phyloP scores from a whole-genome alignment of 2,797 vertebrate species.

The Sphenopsis melanotis region DNA sequence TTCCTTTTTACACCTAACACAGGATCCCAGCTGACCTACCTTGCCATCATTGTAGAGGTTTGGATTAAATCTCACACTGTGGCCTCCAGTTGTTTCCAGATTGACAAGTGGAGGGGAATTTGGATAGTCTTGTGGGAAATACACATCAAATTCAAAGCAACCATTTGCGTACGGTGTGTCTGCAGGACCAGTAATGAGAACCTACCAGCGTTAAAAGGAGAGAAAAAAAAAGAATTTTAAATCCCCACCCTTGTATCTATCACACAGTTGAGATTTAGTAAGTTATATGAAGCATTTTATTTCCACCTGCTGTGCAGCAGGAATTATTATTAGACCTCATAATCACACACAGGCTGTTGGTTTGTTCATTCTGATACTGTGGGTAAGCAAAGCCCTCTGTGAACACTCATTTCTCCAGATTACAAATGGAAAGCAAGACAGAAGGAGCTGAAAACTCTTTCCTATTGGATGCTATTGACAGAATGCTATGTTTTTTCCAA shows the following conservation, averaged over 20 bases:
- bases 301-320: neutral
- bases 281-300: neutral
- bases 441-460: neutral
- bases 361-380: neutral
- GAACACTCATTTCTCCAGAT: neutral
- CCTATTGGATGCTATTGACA: neutral
- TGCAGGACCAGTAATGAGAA: conserved; percentile 97
- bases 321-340: neutral
- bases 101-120: conserved; percentile 98
- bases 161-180: conserved; percentile 98
- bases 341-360: neutral
- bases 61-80: conserved; percentile 97
- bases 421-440: neutral
- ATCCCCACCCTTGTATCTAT: neutral
- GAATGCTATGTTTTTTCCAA: neutral
- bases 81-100: conserved; percentile 96
- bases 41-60: conserved; percentile 99
- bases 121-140: conserved; percentile 98
- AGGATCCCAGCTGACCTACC: conserved; percentile 69
- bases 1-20: neutral
- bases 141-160: conserved; percentile 98
- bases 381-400: neutral
- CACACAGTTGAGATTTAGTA: neutral
- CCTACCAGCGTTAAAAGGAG: conserved; percentile 69
- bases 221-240: neutral